phyloP scores from a whole-genome alignment of 2,797 vertebrate genomes.

The Bradypodion pumilum region DNA sequence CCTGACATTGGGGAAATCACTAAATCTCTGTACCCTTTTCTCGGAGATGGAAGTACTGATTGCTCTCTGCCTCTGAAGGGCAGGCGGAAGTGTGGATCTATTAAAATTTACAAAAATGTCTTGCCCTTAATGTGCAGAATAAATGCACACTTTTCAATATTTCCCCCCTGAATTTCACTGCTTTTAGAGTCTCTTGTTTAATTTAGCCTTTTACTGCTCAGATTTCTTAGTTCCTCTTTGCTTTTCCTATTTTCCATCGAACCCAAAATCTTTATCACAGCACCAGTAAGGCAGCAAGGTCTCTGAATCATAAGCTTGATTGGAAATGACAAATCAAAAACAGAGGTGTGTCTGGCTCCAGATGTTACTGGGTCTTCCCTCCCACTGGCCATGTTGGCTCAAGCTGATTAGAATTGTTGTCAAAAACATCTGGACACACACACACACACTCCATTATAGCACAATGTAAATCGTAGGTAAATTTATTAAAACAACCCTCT shows the following conservation, averaged over 20 bases:
- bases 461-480: no score
- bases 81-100: slow-evolving; percentile 10
- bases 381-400: no score
- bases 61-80: slow-evolving; percentile 10
- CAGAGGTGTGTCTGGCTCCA: no score
- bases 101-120: slow-evolving; percentile 20
- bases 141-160: not conserved
- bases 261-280: slow-evolving; percentile 24
- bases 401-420: no score
- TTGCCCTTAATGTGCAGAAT: not conserved
- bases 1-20: slow-evolving; percentile 11
- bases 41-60: not conserved
- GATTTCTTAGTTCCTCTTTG: slow-evolving; percentile 35
- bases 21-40: not conserved
- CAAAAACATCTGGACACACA: no score
- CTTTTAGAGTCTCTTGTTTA: not conserved
- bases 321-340: not conserved
- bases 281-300: not conserved
- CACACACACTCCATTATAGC: no score
- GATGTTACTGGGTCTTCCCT: no score
- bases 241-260: slow-evolving; percentile 22
- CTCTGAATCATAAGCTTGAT: not conserved
- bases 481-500: no score
- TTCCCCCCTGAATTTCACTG: not conserved
- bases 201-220: slow-evolving; percentile 38